These are phyloP conservation scores for Tapirus terrestris DNA, from an alignment of 2,113 vertebrate species.

Conservation along the genomic window DNA sequence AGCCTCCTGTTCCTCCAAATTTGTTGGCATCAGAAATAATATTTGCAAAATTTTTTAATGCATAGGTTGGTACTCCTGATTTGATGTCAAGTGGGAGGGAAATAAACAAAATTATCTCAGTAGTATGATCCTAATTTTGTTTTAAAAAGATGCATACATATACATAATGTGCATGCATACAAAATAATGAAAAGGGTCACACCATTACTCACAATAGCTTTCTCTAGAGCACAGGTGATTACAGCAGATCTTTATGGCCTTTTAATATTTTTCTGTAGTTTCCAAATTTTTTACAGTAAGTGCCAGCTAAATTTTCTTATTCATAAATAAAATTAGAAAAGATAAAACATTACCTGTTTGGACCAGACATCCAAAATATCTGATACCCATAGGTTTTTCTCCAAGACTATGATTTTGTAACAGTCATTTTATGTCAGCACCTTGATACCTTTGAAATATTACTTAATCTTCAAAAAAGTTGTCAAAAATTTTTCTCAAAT, in stretches of 20 bases:
- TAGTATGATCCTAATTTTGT: neutral
- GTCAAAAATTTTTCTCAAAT: conserved; percentile 24
- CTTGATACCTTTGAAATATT: neutral
- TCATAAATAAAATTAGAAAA: conserved; percentile 55
- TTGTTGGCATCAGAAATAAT: neutral
- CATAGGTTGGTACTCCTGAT: neutral
- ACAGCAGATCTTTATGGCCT: neutral
- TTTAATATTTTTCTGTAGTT: neutral
- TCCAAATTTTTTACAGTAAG: neutral
- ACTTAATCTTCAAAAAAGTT: conserved; percentile 24
- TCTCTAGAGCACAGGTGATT: neutral
- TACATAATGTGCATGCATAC: neutral
- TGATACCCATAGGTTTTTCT: neutral
- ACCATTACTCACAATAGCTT: neutral
- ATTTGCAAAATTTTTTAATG: neutral
- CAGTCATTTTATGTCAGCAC: conserved; percentile 38
- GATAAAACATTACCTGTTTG: neutral
- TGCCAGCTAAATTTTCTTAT: neutral
- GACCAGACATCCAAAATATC: neutral
- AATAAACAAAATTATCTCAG: conserved; percentile 24
- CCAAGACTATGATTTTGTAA: conserved; percentile 3
- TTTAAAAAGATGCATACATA: neutral
- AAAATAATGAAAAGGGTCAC: neutral
- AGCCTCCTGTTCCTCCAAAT: neutral
- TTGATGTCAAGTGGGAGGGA: neutral